phyloP scores from a whole-genome alignment of 1,140 invertebrate genomes.

The Polypedilum pembai region DNA sequence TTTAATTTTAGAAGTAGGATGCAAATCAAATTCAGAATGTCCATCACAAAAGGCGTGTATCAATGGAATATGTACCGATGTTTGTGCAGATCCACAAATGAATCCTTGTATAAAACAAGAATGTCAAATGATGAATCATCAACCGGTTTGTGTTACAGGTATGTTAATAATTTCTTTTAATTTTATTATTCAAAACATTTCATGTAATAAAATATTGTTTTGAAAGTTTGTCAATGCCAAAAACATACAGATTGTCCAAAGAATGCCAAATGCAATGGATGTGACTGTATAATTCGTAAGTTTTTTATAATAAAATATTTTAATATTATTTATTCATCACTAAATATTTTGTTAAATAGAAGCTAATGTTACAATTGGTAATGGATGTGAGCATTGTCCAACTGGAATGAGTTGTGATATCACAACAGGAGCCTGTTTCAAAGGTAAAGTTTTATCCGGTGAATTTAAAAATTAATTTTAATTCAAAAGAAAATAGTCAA shows the following conservation, averaged over 20 bases:
- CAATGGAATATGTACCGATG: constrained; percentile 66
- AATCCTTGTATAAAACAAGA: constrained; percentile 46
- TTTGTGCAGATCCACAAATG: constrained; percentile 47
- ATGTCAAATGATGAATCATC: constrained; percentile 68
- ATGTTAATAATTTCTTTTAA: constrained; percentile 35
- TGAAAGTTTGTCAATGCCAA: constrained; percentile 60
- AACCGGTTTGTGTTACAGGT: constrained; percentile 71
- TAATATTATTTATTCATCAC: background rate
- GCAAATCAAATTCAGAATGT: constrained; percentile 61
- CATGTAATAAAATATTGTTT: constrained; percentile 33
- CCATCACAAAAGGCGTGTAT: constrained; percentile 66
- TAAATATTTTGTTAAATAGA: constrained; percentile 33
- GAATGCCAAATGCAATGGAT: constrained; percentile 56
- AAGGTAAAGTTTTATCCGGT: constrained; percentile 56
- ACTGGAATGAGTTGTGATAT: constrained; percentile 64
- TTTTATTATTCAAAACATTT: constrained; percentile 24
- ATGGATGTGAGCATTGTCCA: constrained; percentile 65
- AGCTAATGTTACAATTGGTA: constrained; percentile 38
- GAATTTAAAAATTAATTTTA: no score
- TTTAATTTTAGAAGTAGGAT: constrained; percentile 53
- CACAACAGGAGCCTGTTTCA: constrained; percentile 64
- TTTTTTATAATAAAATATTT: constrained; percentile 30
- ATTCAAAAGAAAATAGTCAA: background rate
- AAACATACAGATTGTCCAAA: constrained; percentile 52
- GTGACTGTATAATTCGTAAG: constrained; percentile 55